phyloP scores from a whole-genome alignment of 2,113 vertebrate species.

The Epinephelus lanceolatus region DNA sequence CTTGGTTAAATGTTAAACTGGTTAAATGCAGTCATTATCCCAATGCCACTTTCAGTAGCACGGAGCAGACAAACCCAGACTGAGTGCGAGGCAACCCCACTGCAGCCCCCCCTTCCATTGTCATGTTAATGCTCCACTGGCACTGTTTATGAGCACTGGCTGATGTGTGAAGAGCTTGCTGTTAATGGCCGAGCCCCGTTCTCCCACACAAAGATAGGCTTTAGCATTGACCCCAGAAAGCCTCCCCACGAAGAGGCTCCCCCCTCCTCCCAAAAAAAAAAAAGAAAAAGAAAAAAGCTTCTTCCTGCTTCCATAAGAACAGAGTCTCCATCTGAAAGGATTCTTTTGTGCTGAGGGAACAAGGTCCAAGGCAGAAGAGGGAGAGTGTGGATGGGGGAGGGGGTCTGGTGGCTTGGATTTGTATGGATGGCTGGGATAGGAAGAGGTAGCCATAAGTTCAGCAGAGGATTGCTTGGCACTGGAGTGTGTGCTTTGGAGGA shows the following conservation, averaged over 20 bases:
- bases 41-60: constrained; percentile 55
- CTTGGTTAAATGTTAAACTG: neutral
- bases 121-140: constrained; percentile 85
- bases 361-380: constrained; percentile 68
- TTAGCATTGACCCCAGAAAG: constrained; percentile 81
- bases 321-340: constrained; percentile 81
- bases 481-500: constrained; percentile 38
- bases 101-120: constrained; percentile 71
- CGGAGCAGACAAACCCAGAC: constrained; percentile 65
- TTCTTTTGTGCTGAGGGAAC: constrained; percentile 79
- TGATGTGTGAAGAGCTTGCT: constrained; percentile 82
- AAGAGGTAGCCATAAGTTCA: constrained; percentile 76
- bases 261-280: neutral
- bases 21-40: constrained; percentile 40
- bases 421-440: constrained; percentile 71
- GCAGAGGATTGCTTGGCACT: constrained; percentile 69
- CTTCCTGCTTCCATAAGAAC: constrained; percentile 81
- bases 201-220: constrained; percentile 83
- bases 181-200: constrained; percentile 77
- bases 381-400: constrained; percentile 72
- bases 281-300: constrained; percentile 42
- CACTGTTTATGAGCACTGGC: constrained; percentile 78
- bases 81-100: constrained; percentile 62
- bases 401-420: constrained; percentile 60
- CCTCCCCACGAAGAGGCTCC: constrained; percentile 70